Conservation (phyloP, 2,113 vertebrate species). For the Halcyon malimbica region DNA sequence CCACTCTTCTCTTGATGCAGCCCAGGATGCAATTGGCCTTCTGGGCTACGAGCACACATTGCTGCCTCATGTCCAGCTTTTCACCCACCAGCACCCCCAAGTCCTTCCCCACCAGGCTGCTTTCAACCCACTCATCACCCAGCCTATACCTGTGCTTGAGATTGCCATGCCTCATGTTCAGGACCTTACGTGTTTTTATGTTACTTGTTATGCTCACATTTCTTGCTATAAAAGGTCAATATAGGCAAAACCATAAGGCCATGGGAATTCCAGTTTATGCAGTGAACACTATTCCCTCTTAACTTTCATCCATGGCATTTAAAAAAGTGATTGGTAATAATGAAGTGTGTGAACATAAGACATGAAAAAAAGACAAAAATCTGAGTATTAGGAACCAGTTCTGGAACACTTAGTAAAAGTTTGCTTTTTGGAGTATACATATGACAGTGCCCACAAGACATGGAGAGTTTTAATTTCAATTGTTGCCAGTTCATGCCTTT, state of each 20-base stretch:
- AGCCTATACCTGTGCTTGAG: too few relatives aligned
- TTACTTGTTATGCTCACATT: neutral
- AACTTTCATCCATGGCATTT: accelerated
- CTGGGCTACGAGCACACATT: too few relatives aligned
- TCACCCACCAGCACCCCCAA: too few relatives aligned
- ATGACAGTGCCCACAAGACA: neutral
- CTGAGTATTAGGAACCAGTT: neutral
- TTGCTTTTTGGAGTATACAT: neutral
- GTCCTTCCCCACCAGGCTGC: too few relatives aligned
- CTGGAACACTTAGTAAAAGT: neutral
- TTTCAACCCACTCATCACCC: too few relatives aligned
- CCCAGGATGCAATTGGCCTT: too few relatives aligned
- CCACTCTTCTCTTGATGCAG: too few relatives aligned
- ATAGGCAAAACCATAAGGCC: neutral
- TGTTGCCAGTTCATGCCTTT: neutral
- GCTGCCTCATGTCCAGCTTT: too few relatives aligned
- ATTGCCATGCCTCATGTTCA: too few relatives aligned
- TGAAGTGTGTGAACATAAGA: neutral
- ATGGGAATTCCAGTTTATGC: neutral
- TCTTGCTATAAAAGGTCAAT: neutral
- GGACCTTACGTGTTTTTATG: neutral
- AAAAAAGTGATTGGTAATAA: neutral
- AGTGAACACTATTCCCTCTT: neutral
- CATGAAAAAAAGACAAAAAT: too few relatives aligned
- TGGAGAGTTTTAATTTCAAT: neutral